Evolutionary conservation across 2,113 vertebrate genomes (phyloP), one percentile per base, ranked within the genome.

Genomic region (Gobio gobio): DNA sequence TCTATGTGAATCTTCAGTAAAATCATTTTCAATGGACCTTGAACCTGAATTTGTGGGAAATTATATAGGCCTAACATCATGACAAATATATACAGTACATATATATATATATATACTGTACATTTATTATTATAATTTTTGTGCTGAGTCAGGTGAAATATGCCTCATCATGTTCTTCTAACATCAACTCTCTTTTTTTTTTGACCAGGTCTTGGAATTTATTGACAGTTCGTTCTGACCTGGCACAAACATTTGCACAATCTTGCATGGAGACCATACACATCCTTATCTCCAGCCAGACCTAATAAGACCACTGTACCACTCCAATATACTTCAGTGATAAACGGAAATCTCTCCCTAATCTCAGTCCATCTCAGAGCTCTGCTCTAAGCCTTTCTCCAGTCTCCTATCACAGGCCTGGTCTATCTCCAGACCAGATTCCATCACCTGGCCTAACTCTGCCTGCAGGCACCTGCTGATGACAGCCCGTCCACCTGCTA

Each of bases 401-500:
- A 40, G 29, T 40, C 49, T 51, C 59, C 20, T 78, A 47, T 74
- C 63, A 24, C 5, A 20, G 79, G 81, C 86, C 89, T 91, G 87
- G 24, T 51, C 82, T 90, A 83, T 91, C 89, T 90, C 82, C 85
- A 82, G n/a, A 26, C 77, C 26, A 66, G 83, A 86, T 90, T 90
- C 90, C 80, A 88, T 86, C 63, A 70, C 80, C 85, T 90, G 90
- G 87, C 47, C 13, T 59, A 56, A 45, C 72, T 86, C 84, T 54
- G 59, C 59, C 22, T 29, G 75, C 68, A 63, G 64, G 72, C 80
- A 68, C 78, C 47, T 36, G 78, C 78, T 83, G 82, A 12, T 90
- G 87, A 93, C 88, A 92, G 89, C 73, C 83, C 13, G 64, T 90
- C 83, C 90, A 93, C 91, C 91, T 92, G 90, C 87, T 87, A 85